Percentiles rank a stretch among this genome's conserved stretches.
phyloP scores from a whole-genome alignment of 2,888 invertebrate species.

The Stomorhina lunata region DNA sequence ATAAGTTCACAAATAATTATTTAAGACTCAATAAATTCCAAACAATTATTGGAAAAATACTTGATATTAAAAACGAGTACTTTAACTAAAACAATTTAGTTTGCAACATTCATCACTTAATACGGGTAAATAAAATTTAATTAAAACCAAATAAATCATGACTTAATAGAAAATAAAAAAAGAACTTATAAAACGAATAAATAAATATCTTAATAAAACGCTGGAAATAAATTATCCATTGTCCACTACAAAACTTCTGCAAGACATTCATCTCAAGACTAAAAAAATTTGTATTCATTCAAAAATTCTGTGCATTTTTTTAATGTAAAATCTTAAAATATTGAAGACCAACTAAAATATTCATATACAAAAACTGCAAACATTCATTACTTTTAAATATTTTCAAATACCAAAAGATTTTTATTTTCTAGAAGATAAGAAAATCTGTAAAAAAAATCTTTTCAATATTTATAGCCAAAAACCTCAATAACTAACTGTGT shows the following conservation, averaged over 20 bases:
- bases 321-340: no score
- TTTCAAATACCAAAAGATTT: neutral
- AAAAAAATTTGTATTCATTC: neutral
- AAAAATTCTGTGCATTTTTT: neutral
- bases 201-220: neutral
- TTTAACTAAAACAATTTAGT: neutral
- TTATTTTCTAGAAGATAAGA: neutral
- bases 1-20: no score
- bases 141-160: slow-evolving; percentile 8
- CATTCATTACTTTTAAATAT: neutral
- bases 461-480: neutral
- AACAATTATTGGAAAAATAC: no score
- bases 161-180: neutral
- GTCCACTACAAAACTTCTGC: no score
- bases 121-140: slow-evolving; percentile 3
- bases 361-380: neutral
- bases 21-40: no score
- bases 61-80: no score
- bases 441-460: neutral
- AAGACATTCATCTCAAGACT: no score
- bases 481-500: neutral
- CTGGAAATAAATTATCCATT: no score
- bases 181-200: neutral
- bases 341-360: no score
- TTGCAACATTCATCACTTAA: neutral